Evolutionary conservation across 2,113 vertebrate species (phyloP).

Genomic region (Podocnemis expansa): DNA sequence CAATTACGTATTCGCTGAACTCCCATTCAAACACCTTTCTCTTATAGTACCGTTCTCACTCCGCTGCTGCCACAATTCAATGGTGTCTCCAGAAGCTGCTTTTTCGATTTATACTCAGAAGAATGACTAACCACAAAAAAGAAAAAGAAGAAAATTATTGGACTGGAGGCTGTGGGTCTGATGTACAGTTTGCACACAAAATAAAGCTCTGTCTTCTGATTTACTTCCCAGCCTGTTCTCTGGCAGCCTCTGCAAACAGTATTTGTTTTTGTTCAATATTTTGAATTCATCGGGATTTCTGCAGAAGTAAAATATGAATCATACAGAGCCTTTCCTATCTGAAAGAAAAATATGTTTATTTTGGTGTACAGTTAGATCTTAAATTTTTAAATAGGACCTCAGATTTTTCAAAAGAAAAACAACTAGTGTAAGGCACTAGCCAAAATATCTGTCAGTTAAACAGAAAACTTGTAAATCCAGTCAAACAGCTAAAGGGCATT

Average conservation of each 20-base stretch:
- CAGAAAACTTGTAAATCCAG: slow-evolving; percentile 63
- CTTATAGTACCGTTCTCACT: neutral
- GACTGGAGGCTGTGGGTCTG: neutral
- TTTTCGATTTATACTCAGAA: neutral
- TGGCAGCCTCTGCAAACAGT: neutral
- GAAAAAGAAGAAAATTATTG: neutral
- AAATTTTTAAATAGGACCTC: slow-evolving; percentile 51
- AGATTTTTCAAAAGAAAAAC: slow-evolving; percentile 33
- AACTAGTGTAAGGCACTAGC: slow-evolving; percentile 35
- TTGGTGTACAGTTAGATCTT: slow-evolving; percentile 32
- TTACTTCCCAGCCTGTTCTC: slow-evolving; percentile 45
- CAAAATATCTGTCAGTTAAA: slow-evolving; percentile 69
- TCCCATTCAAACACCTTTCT: neutral
- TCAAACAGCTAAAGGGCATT: slow-evolving; percentile 57
- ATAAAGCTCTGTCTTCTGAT: slow-evolving; percentile 20
- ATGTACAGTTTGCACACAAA: slow-evolving; percentile 36
- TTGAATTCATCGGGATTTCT: slow-evolving; percentile 36
- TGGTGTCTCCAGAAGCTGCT: neutral
- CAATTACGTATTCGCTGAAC: neutral
- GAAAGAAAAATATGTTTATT: slow-evolving; percentile 41
- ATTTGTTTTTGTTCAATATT: slow-evolving; percentile 49
- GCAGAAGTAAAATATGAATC: neutral
- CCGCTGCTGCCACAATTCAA: neutral
- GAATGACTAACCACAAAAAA: slow-evolving; percentile 12
- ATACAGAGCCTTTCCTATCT: neutral